Base-by-base conservation (phyloP, 2,888 invertebrate genomes). In the Dasypogon diadema region DNA sequence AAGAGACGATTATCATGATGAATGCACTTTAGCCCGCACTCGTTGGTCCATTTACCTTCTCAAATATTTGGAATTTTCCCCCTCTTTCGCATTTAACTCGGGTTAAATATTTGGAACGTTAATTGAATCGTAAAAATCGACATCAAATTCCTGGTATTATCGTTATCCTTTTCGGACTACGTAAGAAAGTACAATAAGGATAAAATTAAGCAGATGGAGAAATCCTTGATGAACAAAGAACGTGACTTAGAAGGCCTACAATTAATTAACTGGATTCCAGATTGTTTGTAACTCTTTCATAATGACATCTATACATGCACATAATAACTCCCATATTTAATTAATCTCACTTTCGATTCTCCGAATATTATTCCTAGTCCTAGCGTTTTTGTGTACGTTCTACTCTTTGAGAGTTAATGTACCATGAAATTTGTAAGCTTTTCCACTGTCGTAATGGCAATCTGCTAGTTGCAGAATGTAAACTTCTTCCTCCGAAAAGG, bases 371-470 rank as follows among this genome's bases (percentile, higher is more conserved):
- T n/a, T 54, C 21, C 54, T 26, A 30, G 1, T 54, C n/a, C n/a
- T 56, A n/a, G 55, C 37, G 14, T 21, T 21, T 55, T 54, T 21
- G 14, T 21, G n/a, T 37, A 8, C 30, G 34, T 34, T 56, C 54
- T n/a, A 21, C 21, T 37, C 10, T 34, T 21, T n/a, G 18, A 51
- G 60, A 24, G 30, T 60, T 74, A 74, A 74, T 74, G 74, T 74
- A 46, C 58, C 74, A 46, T 74, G 51, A 74, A 74, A 74, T 74
- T 74, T 60, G 60, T 74, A 60, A 60, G 74, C 60, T 16, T 58
- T 56, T 24, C 65, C 22, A 37, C 18, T 37, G 22, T 42, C 22
- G 46, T 73, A 73, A 73, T 73, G 56, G 12, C 30, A 3, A 5
- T 30, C 8, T 30, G 30, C 30, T 30, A 8, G 30, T 30, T 30